Evolutionary conservation across 2,888 invertebrate genomes (phyloP).

Genomic region (Tipula helvola): DNA sequence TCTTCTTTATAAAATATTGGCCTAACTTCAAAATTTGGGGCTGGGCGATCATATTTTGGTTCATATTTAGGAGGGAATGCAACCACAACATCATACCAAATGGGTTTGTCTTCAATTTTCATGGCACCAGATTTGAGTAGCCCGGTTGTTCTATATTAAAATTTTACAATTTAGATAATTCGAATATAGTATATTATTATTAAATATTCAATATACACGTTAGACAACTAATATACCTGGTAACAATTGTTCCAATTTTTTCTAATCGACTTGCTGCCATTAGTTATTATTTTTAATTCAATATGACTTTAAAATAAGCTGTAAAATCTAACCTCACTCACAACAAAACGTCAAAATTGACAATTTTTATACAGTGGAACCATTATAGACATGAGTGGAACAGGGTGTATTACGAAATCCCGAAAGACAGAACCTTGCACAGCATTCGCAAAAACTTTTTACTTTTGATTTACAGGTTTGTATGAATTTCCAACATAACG

Average conservation of each 20-base stretch:
- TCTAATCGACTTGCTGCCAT: constrained; percentile 61
- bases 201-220: too few relatives aligned
- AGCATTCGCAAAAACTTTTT: too few relatives aligned
- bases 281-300: background rate
- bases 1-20: constrained; percentile 78
- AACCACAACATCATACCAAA: constrained; percentile 89
- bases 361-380: background rate
- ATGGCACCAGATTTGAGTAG: constrained; percentile 68
- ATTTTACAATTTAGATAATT: constrained; percentile 18
- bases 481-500: too few relatives aligned
- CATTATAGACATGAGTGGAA: too few relatives aligned
- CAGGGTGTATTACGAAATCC: too few relatives aligned
- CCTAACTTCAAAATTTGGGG: constrained; percentile 46
- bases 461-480: too few relatives aligned
- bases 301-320: too few relatives aligned
- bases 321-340: background rate
- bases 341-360: background rate
- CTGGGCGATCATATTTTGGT: constrained; percentile 61
- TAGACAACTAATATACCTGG: constrained; percentile 37
- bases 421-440: too few relatives aligned
- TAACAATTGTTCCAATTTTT: constrained; percentile 59
- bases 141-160: constrained; percentile 49
- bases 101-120: constrained; percentile 67
- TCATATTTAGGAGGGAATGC: constrained; percentile 80
- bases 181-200: too few relatives aligned